These are phyloP conservation scores for Drosophila paramelanica DNA, from an alignment of 2,888 invertebrate genomes.

Conservation along the genomic window DNA sequence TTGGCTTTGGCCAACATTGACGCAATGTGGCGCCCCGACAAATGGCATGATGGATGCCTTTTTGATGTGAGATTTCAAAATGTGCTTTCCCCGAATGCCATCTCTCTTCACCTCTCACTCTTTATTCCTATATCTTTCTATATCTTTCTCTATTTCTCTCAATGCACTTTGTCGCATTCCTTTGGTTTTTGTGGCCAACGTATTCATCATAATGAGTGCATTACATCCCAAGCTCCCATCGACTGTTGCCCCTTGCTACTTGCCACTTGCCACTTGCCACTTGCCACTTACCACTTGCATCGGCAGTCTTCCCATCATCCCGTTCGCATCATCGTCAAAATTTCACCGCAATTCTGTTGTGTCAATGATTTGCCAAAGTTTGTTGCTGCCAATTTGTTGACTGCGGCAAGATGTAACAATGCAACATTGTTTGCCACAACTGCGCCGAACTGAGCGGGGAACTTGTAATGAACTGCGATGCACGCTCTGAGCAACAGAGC, in stretches of 20 bases:
- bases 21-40: slow-evolving; percentile 35
- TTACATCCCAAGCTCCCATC: slow-evolving; percentile 34
- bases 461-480: slow-evolving; percentile 16
- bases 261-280: slow-evolving; percentile 24
- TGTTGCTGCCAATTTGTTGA: slow-evolving; percentile 41
- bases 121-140: not conserved
- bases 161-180: slow-evolving; percentile 67
- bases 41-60: slow-evolving; percentile 62
- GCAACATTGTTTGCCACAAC: slow-evolving; percentile 13
- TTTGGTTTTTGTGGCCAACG: slow-evolving; percentile 63
- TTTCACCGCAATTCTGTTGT: slow-evolving; percentile 70
- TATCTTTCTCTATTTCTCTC: not conserved
- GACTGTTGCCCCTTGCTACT: slow-evolving; percentile 23
- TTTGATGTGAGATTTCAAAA: slow-evolving; percentile 54
- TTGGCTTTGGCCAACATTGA: slow-evolving; percentile 35
- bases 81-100: slow-evolving; percentile 5
- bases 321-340: slow-evolving; percentile 33
- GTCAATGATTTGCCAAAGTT: slow-evolving; percentile 34
- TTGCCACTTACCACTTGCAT: slow-evolving; percentile 24
- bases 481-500: slow-evolving; percentile 1
- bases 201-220: slow-evolving; percentile 61
- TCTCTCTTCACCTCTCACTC: not conserved
- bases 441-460: too few relatives aligned
- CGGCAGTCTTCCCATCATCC: slow-evolving; percentile 12
- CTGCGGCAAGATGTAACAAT: slow-evolving; percentile 28